Percentiles rank a stretch among this genome's conserved stretches.
Evolutionary conservation across 2,888 invertebrate species (phyloP).

Genomic region (Pelosia muscerda): DNA sequence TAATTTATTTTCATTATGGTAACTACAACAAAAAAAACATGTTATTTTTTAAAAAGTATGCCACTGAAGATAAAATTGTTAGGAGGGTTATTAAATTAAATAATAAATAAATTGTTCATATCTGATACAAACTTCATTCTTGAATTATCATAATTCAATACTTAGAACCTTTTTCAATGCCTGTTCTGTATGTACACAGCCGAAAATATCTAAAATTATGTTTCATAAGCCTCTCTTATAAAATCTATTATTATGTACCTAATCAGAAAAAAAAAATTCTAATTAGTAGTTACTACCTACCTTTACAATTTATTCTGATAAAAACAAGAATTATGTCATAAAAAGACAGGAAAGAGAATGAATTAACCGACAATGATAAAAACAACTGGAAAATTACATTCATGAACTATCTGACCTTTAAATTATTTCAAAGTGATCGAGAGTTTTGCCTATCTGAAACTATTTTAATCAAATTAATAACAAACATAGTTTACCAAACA

Average conservation of each 20-base stretch:
- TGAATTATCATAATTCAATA: too few relatives aligned
- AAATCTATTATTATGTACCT: background rate
- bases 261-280: background rate
- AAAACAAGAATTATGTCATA: background rate
- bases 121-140: too few relatives aligned
- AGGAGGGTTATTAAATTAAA: background rate
- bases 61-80: background rate
- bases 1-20: background rate
- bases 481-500: slow-evolving; percentile 7
- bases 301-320: background rate
- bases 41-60: background rate
- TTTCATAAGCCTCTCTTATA: too few relatives aligned
- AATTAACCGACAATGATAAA: background rate
- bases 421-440: slow-evolving; percentile 50
- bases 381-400: background rate
- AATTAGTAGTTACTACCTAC: background rate
- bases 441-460: slow-evolving; percentile 44
- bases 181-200: too few relatives aligned
- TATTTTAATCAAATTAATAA: background rate
- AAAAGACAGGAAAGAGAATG: background rate
- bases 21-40: background rate
- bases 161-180: too few relatives aligned
- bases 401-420: slow-evolving; percentile 65
- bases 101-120: background rate
- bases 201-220: background rate